phyloP scores from a whole-genome alignment of 2,888 invertebrate genomes.

The Pachymerium ferrugineum region DNA sequence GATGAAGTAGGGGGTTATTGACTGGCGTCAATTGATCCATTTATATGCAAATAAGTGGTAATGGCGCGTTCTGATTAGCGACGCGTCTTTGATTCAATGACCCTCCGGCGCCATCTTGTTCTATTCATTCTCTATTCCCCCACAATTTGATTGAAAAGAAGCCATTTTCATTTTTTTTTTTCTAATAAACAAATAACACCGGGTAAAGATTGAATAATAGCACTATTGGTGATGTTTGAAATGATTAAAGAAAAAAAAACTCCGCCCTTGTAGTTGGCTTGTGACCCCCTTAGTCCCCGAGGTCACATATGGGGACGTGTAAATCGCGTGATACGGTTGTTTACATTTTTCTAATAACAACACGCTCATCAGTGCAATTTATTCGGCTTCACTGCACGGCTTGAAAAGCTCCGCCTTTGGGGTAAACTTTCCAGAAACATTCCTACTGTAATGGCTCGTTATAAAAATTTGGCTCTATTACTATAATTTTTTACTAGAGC shows the following conservation, averaged over 20 bases:
- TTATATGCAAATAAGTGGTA: constrained; percentile 28
- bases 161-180: not conserved
- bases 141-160: constrained; percentile 4
- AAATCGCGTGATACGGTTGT: no score
- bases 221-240: not conserved
- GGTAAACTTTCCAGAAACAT: not conserved
- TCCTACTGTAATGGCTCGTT: no score
- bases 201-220: not conserved
- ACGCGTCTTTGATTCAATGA: constrained; percentile 9
- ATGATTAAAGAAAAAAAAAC: not conserved
- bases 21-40: constrained; percentile 25
- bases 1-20: not conserved
- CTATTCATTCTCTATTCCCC: not conserved
- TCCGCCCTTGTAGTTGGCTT: not conserved
- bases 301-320: not conserved
- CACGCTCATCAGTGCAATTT: not conserved
- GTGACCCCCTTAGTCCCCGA: not conserved
- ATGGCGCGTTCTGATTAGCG: constrained; percentile 13
- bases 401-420: not conserved
- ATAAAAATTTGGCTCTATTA: no score
- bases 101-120: constrained; percentile 6
- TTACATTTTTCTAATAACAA: no score
- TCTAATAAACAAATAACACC: not conserved
- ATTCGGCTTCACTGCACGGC: not conserved
- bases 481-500: no score